Conservation (phyloP, 2,888 invertebrate genomes). For the Osmoderma eremita region DNA sequence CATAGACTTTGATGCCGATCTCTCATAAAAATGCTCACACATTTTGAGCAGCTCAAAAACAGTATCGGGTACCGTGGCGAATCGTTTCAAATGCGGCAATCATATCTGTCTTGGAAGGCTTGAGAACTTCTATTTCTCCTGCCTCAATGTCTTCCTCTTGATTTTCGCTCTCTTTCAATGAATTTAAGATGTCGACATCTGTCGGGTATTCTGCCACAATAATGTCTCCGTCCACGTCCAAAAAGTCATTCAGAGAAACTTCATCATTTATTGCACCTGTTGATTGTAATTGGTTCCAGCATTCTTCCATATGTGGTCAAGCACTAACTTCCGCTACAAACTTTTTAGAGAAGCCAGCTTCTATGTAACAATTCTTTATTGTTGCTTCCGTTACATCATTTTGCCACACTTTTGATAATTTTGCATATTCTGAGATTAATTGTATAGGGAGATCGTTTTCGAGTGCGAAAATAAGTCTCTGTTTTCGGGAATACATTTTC, state of each 20-base stretch:
- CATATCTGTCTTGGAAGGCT: too few relatives aligned
- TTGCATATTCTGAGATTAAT: background rate
- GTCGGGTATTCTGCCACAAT: conserved; percentile 9
- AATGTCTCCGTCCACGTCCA: conserved; percentile 1
- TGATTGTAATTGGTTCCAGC: too few relatives aligned
- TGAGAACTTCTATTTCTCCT: too few relatives aligned
- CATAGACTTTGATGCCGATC: too few relatives aligned
- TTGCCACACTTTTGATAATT: background rate
- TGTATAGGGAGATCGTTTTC: too few relatives aligned
- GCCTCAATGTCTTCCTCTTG: too few relatives aligned
- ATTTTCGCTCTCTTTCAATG: background rate
- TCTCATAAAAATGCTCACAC: too few relatives aligned
- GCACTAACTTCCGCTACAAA: background rate
- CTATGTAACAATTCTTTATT: too few relatives aligned
- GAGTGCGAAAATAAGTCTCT: background rate
- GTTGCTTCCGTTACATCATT: background rate
- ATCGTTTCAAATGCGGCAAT: too few relatives aligned
- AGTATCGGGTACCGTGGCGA: background rate
- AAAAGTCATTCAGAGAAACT: conserved; percentile 2
- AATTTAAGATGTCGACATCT: conserved; percentile 14
- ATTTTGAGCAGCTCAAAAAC: background rate
- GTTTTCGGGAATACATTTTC: background rate
- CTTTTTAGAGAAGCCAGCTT: conserved; percentile 1
- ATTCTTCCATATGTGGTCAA: background rate
- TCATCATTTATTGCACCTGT: conserved; percentile 14